Conservation (phyloP, 2,888 invertebrate genomes). For the Ligdia adustata region DNA sequence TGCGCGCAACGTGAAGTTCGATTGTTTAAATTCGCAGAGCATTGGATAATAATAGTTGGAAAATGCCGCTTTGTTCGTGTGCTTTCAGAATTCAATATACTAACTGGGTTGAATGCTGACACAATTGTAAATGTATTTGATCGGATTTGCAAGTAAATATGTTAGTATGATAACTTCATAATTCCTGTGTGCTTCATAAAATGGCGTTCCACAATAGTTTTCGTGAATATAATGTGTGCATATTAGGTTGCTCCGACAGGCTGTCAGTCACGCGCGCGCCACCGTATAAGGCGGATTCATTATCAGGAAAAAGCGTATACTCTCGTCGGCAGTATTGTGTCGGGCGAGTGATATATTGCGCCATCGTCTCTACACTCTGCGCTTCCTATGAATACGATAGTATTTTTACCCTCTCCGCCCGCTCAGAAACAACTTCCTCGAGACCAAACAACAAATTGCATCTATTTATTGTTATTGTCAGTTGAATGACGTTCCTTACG, state of each 20-base stretch:
- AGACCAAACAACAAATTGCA: conserved; percentile 24
- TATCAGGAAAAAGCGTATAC: conserved; percentile 35
- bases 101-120: conserved; percentile 14
- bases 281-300: conserved; percentile 28
- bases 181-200: no score
- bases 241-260: conserved; percentile 10
- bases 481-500: conserved; percentile 12
- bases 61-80: conserved; percentile 26
- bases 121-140: conserved; percentile 20
- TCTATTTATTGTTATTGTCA: conserved; percentile 22
- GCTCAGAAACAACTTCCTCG: conserved; percentile 17
- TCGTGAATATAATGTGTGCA: conserved; percentile 31
- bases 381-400: conserved; percentile 29
- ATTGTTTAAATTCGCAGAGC: conserved; percentile 33
- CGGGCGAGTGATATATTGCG: conserved; percentile 39
- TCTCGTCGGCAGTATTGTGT: conserved; percentile 35
- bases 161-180: no score
- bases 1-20: conserved; percentile 20
- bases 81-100: conserved; percentile 27
- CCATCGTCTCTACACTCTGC: conserved; percentile 23
- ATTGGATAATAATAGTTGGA: conserved; percentile 25
- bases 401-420: conserved; percentile 19
- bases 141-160: no score
- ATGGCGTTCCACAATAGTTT: conserved; percentile 3
- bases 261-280: conserved; percentile 29